phyloP scores from a whole-genome alignment of 2,113 vertebrate species.

The Eurypyga helias region DNA sequence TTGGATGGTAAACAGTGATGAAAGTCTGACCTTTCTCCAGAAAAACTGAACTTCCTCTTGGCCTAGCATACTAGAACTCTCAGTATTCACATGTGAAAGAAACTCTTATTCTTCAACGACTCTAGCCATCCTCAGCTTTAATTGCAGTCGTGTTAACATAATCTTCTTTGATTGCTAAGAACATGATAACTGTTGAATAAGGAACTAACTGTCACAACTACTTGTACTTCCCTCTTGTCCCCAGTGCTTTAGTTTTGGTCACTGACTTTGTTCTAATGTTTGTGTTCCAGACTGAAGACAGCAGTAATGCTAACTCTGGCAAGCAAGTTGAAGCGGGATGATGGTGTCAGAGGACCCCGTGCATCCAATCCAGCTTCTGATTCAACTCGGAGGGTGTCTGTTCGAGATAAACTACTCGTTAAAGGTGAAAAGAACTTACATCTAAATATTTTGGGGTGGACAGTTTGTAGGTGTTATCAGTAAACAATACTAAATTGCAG shows the following conservation, averaged over 20 bases:
- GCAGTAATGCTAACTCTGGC: slow-evolving; percentile 94
- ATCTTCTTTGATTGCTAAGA: background rate
- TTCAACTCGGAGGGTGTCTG: slow-evolving; percentile 90
- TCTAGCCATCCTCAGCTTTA: accelerated
- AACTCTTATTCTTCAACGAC: background rate
- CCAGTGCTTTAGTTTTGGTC: background rate
- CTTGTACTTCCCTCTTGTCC: accelerated
- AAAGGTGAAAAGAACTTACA: slow-evolving; percentile 83
- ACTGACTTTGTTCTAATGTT: background rate
- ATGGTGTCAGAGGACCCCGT: slow-evolving; percentile 86
- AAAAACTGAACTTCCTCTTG: background rate
- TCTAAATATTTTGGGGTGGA: accelerated
- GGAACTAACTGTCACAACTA: background rate
- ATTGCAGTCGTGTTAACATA: accelerated
- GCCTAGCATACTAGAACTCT: background rate
- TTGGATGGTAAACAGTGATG: background rate
- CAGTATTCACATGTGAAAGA: background rate
- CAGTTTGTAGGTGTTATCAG: background rate
- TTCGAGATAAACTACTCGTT: slow-evolving; percentile 93
- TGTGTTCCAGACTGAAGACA: slow-evolving; percentile 62
- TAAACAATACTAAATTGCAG: accelerated
- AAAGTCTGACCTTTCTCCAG: background rate
- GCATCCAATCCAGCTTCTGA: slow-evolving; percentile 80
- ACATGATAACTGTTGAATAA: background rate
- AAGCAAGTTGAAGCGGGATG: slow-evolving; percentile 94